Conservation (phyloP, 2,113 vertebrate species). For the Pterocles orientalis region DNA sequence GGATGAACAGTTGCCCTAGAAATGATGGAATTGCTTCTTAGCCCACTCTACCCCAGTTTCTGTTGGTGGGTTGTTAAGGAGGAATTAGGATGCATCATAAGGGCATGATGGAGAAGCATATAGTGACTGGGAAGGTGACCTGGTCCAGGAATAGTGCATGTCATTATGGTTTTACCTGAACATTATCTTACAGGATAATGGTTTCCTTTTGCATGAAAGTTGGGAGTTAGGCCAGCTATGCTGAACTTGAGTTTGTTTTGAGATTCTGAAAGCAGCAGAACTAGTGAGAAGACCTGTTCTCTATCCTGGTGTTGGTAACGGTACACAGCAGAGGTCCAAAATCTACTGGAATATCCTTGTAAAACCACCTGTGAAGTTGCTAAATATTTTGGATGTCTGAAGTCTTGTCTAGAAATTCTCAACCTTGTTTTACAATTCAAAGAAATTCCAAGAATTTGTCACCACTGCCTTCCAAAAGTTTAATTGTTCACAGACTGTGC, state of each 20-base stretch:
- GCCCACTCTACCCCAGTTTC: background rate
- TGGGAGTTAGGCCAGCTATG: background rate
- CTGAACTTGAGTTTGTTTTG: background rate
- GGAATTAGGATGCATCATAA: background rate
- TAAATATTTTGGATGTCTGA: background rate
- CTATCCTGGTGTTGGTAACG: background rate
- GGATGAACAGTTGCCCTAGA: background rate
- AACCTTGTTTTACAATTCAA: background rate
- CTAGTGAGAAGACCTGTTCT: background rate
- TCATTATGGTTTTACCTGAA: background rate
- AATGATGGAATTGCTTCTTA: background rate
- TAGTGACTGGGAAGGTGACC: background rate
- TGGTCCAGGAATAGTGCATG: background rate
- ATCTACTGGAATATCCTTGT: background rate
- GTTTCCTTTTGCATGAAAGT: background rate
- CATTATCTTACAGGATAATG: background rate
- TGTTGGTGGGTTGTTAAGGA: background rate
- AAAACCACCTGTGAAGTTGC: background rate
- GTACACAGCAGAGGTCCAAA: background rate
- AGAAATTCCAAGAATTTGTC: conserved; percentile 5
- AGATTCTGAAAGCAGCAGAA: background rate
- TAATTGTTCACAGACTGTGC: background rate
- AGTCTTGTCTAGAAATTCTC: conserved; percentile 10
- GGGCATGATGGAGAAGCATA: background rate
- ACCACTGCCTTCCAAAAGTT: background rate